Conservation (phyloP, 1,140 invertebrate genomes). For the Micrasema minimum region DNA sequence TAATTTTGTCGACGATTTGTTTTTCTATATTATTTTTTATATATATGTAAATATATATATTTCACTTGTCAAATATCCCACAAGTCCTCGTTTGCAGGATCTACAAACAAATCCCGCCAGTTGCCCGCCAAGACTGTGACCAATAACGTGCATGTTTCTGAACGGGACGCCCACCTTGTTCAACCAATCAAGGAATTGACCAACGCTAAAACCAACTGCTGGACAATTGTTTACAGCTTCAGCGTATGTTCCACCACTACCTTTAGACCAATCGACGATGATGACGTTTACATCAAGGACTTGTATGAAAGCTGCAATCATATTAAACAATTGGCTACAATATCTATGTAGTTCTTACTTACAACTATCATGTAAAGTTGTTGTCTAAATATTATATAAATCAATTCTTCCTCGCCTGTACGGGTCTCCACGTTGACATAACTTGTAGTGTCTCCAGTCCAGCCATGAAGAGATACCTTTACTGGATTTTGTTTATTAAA, state of each 20-base stretch:
- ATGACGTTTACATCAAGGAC: slow-evolving; percentile 68
- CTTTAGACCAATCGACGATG: slow-evolving; percentile 66
- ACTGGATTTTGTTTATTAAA: slow-evolving; percentile 46
- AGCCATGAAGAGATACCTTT: slow-evolving; percentile 55
- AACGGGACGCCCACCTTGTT: slow-evolving; percentile 57
- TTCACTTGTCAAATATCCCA: slow-evolving; percentile 49
- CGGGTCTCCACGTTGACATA: slow-evolving; percentile 13
- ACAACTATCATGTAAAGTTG: too few species aligned
- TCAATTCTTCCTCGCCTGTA: slow-evolving; percentile 36
- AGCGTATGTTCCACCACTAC: slow-evolving; percentile 61
- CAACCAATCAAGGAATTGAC: slow-evolving; percentile 67
- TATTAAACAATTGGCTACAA: too few species aligned
- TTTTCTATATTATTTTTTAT: too few species aligned
- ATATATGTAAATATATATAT: too few species aligned
- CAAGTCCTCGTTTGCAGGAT: slow-evolving; percentile 38
- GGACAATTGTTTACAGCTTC: slow-evolving; percentile 65
- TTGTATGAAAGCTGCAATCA: slow-evolving; percentile 60
- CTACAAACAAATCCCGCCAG: slow-evolving; percentile 57
- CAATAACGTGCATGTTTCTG: slow-evolving; percentile 58
- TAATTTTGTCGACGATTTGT: too few species aligned
- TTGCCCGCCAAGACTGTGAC: slow-evolving; percentile 53
- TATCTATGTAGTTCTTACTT: too few species aligned
- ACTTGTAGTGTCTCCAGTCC: slow-evolving; percentile 46
- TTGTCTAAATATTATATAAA: slow-evolving; percentile 51
- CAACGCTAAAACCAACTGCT: slow-evolving; percentile 65